Percentiles rank a stretch among this genome's conserved stretches.
These are phyloP conservation scores for Pseudomyrmex gracilis DNA, from an alignment of 1,140 invertebrate genomes.

Conservation along the genomic window DNA sequence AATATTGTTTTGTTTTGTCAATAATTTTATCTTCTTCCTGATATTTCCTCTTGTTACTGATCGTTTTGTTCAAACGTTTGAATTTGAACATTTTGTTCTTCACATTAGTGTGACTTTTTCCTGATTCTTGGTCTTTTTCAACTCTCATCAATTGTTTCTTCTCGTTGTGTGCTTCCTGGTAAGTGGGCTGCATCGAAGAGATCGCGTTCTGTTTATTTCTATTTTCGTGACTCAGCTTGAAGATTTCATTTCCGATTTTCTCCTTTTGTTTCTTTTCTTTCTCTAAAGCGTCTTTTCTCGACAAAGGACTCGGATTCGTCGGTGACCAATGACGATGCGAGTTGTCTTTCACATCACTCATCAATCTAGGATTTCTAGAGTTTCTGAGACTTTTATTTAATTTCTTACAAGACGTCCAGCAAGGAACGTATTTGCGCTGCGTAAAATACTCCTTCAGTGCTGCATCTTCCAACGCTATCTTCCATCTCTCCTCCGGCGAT, in stretches of 20 bases:
- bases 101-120: neutral
- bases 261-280: constrained; percentile 42
- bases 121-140: neutral
- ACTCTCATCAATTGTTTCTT: neutral
- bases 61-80: neutral
- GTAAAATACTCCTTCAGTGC: constrained; percentile 71
- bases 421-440: constrained; percentile 61
- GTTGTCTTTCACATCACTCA: no score
- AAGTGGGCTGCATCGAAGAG: neutral
- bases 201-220: neutral
- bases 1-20: constrained; percentile 9
- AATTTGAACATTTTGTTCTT: no score
- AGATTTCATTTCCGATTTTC: constrained; percentile 31
- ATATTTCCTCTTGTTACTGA: neutral
- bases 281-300: constrained; percentile 19
- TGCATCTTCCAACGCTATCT: constrained; percentile 65
- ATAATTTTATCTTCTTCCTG: neutral
- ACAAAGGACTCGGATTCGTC: constrained; percentile 44
- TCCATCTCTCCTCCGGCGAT: constrained; percentile 64
- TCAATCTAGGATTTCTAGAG: no score
- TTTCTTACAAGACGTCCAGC: constrained; percentile 67
- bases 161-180: neutral
- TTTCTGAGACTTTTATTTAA: constrained; percentile 43
- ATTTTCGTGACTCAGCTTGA: constrained; percentile 50
- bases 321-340: constrained; percentile 70